A percentile compares a stretch with the other conserved stretches of the same genome.
phyloP scores from a whole-genome alignment of 1,140 invertebrate genomes.

The Bombus balteatus region DNA sequence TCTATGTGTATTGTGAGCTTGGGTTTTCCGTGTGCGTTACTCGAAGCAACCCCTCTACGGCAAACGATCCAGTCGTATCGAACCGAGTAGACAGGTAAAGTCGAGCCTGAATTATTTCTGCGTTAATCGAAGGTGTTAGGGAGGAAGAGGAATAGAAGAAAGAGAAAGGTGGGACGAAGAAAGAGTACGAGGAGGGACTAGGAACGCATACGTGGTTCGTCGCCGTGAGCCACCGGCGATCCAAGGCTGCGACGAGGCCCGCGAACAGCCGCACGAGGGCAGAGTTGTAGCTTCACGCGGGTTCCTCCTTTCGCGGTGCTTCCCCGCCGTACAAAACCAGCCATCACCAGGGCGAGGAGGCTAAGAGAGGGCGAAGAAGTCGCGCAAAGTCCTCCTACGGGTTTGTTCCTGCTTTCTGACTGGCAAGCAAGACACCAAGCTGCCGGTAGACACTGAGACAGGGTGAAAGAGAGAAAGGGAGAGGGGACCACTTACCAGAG shows the following conservation, averaged over 20 bases:
- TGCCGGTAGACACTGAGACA: not conserved
- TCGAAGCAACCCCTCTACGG: not conserved
- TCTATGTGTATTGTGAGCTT: not conserved
- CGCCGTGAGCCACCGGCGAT: not conserved
- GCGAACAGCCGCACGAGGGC: slow-evolving; percentile 36
- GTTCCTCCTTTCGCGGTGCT: slow-evolving; percentile 27
- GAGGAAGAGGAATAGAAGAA: not conserved
- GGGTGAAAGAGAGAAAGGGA: not conserved
- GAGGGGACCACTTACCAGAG: slow-evolving; percentile 49
- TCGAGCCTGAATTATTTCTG: not conserved
- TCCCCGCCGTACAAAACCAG: not conserved
- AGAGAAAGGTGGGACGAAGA: not conserved
- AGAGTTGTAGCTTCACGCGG: slow-evolving; percentile 51
- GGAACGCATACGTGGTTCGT: not conserved
- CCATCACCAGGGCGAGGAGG: not conserved
- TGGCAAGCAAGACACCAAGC: not conserved
- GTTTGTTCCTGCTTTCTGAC: not conserved
- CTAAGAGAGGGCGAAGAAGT: not conserved
- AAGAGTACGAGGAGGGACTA: not conserved
- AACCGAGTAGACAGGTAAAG: not conserved
- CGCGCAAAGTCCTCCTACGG: not conserved
- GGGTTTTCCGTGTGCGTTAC: not conserved
- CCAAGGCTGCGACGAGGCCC: slow-evolving; percentile 12
- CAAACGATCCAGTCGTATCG: not conserved
- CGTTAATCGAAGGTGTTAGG: not conserved